Base-by-base conservation (phyloP, 35 echinoderm and acorn worm species). In the Diadema setosum region DNA sequence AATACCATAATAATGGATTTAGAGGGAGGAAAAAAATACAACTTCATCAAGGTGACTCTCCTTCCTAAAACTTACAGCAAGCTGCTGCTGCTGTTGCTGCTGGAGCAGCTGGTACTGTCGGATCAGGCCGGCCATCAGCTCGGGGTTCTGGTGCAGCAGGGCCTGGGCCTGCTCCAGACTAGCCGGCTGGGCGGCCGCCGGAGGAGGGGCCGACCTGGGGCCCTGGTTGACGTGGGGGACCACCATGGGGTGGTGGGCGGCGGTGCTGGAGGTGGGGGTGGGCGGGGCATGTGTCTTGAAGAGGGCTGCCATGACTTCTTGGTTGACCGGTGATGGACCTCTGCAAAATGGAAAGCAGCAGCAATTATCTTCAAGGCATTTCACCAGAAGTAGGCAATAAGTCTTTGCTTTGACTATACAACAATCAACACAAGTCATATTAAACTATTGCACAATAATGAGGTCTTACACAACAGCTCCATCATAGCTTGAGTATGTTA, bases 321-420 rank as follows among this genome's bases (percentile, higher is more conserved):
- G 83, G 50, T 90, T 85, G 45, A 94, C 61, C 34, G 93, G 93
- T 35, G 93, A 94, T 16, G 87, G 80, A 18, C 86, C 80, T 81
- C 92, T 93, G 80, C n/a, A n/a, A n/a, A n/a, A n/a, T n/a, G n/a
- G n/a, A n/a, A n/a, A n/a, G n/a, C n/a, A n/a, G n/a, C n/a, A n/a
- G n/a, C n/a, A n/a, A n/a, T n/a, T n/a, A n/a, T n/a, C n/a, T n/a
- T n/a, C n/a, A n/a, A n/a, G n/a, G n/a, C n/a, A n/a, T n/a, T n/a
- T n/a, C n/a, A n/a, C n/a, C n/a, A n/a, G n/a, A n/a, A n/a, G n/a
- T n/a, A n/a, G n/a, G n/a, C n/a, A n/a, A n/a, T n/a, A n/a, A n/a
- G n/a, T n/a, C n/a, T n/a, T n/a, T n/a, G n/a, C n/a, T n/a, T n/a
- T n/a, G n/a, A n/a, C n/a, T n/a, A n/a, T n/a, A n/a, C n/a, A n/a